Evolutionary conservation across 2,113 vertebrate genomes (phyloP).

Genomic region (Psilopsiagon aymara): DNA sequence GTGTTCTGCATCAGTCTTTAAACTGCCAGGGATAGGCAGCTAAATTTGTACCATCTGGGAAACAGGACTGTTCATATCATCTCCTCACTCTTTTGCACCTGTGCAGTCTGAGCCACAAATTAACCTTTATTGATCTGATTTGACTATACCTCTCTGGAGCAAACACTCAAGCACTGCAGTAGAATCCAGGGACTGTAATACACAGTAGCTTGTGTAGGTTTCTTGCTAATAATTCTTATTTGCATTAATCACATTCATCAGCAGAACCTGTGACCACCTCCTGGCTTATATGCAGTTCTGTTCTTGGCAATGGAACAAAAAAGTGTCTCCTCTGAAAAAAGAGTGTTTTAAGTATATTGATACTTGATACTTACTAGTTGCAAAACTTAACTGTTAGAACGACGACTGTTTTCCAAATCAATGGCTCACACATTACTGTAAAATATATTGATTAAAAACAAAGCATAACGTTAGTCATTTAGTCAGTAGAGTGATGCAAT

Average conservation of each 20-base stretch:
- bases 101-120: background rate
- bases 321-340: background rate
- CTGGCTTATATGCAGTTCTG: background rate
- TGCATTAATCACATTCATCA: constrained; percentile 16
- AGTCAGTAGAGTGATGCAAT: constrained; percentile 96
- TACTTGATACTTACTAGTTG: constrained; percentile 54
- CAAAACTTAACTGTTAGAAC: constrained; percentile 64
- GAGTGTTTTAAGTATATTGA: constrained; percentile 27
- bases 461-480: constrained; percentile 89
- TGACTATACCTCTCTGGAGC: background rate
- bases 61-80: background rate
- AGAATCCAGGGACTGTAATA: background rate
- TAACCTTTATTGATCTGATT: constrained; percentile 36
- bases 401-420: constrained; percentile 80
- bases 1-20: background rate
- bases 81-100: background rate
- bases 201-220: background rate
- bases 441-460: constrained; percentile 97
- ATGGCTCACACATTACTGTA: constrained; percentile 95
- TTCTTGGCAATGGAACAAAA: background rate
- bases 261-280: accelerated
- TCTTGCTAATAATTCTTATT: background rate
- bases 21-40: background rate
- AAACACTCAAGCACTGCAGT: background rate
- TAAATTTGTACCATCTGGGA: background rate